Evolutionary conservation across 2,888 invertebrate genomes (phyloP).

Genomic region (Melipona beecheii): DNA sequence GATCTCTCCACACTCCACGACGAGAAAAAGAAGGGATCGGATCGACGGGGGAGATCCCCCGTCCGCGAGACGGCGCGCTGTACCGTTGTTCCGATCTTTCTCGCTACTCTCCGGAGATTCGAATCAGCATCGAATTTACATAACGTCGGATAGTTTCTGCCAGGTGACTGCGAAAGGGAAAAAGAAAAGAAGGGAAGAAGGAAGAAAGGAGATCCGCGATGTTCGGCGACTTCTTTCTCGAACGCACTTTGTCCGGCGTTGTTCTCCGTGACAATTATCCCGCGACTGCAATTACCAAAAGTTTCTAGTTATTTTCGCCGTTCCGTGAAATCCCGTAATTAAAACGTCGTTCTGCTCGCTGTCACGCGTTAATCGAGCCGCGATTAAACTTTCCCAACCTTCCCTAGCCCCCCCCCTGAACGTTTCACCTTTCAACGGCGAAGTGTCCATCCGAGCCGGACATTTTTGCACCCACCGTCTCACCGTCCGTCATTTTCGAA

Average conservation of each 20-base stretch:
- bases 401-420: no score
- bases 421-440: neutral
- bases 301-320: neutral
- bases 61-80: neutral
- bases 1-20: conserved; percentile 4
- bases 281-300: neutral
- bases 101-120: conserved; percentile 24
- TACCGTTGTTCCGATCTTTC: conserved; percentile 19
- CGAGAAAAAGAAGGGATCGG: conserved; percentile 12
- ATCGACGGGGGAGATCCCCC: neutral
- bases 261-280: neutral
- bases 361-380: conserved; percentile 13
- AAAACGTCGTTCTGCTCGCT: neutral
- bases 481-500: conserved; percentile 2
- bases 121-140: conserved; percentile 57
- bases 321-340: conserved; percentile 2
- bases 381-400: conserved; percentile 19
- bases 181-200: no score
- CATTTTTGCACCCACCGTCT: neutral
- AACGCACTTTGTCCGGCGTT: neutral
- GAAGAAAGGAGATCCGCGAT: no score
- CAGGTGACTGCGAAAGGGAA: neutral
- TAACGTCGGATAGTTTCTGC: conserved; percentile 12
- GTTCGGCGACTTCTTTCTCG: neutral
- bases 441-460: no score